Conservation (phyloP, 2,888 invertebrate genomes). For the Rambutsinella grinnellia region DNA sequence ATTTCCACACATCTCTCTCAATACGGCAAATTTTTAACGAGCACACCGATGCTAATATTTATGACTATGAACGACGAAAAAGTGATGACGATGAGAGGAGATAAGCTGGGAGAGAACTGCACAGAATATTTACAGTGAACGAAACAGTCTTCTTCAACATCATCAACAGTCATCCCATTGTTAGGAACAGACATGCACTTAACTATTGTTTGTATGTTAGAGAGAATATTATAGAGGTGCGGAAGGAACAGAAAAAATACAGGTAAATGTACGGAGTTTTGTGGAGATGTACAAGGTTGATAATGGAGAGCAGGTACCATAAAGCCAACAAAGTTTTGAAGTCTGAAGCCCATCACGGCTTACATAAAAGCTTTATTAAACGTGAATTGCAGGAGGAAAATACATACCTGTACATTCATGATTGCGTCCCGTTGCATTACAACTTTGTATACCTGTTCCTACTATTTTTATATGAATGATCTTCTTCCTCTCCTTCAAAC, state of each 20-base stretch:
- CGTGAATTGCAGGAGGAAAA: background rate
- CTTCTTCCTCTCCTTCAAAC: constrained; percentile 21
- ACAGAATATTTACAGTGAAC: background rate
- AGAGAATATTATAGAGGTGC: constrained; percentile 6
- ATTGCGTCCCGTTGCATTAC: too few species aligned
- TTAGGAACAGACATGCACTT: background rate
- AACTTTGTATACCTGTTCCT: constrained; percentile 14
- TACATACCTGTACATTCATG: too few species aligned
- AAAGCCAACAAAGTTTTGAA: background rate
- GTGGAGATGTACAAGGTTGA: constrained; percentile 37
- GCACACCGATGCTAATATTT: too few species aligned
- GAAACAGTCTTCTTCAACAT: too few species aligned
- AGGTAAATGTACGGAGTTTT: constrained; percentile 32
- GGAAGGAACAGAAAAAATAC: constrained; percentile 34
- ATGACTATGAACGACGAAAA: too few species aligned
- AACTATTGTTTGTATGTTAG: background rate
- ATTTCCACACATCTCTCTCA: too few species aligned
- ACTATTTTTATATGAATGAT: constrained; percentile 16
- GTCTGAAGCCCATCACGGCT: background rate
- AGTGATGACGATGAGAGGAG: too few species aligned
- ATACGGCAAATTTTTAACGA: too few species aligned
- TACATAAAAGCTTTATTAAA: constrained; percentile 4
- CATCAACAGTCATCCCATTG: too few species aligned
- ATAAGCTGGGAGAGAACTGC: background rate
- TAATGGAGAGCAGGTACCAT: constrained; percentile 17